These are phyloP conservation scores for Spisula subtruncata DNA, from an alignment of 2,888 invertebrate genomes.

Conservation along the genomic window DNA sequence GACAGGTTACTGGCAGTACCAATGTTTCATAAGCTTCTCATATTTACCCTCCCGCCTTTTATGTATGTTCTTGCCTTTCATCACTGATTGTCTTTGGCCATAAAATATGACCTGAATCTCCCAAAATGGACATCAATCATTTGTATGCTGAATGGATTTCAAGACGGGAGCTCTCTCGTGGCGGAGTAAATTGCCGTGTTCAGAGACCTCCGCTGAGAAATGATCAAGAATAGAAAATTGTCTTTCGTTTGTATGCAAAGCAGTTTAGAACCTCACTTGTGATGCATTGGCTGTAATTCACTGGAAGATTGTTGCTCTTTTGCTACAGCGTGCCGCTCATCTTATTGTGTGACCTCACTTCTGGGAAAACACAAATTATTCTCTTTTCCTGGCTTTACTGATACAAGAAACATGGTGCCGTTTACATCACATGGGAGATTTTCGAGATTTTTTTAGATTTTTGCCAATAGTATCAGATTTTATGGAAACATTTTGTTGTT, in stretches of 20 bases:
- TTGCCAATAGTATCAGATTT: neutral
- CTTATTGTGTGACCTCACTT: neutral
- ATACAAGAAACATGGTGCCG: neutral
- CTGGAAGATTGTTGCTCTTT: neutral
- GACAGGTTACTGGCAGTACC: neutral
- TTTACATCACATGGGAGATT: neutral
- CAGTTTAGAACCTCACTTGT: neutral
- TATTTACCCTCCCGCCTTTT: neutral
- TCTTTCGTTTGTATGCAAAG: constrained; percentile 2
- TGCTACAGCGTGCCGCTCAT: neutral
- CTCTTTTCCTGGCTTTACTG: neutral
- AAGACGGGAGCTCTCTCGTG: constrained; percentile 4
- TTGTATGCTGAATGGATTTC: neutral
- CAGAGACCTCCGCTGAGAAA: neutral
- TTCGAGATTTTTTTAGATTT: too few species aligned
- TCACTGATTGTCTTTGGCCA: neutral
- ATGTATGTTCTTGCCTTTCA: neutral
- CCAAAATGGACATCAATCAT: constrained; percentile 24
- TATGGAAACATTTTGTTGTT: neutral
- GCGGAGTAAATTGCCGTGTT: constrained; percentile 4
- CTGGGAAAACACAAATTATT: neutral
- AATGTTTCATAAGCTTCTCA: constrained; percentile 18
- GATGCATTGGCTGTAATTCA: constrained; percentile 18
- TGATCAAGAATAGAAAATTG: neutral
- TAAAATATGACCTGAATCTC: constrained; percentile 24